Conservation (phyloP, 2,888 invertebrate species). For the Andrena bicolor region DNA sequence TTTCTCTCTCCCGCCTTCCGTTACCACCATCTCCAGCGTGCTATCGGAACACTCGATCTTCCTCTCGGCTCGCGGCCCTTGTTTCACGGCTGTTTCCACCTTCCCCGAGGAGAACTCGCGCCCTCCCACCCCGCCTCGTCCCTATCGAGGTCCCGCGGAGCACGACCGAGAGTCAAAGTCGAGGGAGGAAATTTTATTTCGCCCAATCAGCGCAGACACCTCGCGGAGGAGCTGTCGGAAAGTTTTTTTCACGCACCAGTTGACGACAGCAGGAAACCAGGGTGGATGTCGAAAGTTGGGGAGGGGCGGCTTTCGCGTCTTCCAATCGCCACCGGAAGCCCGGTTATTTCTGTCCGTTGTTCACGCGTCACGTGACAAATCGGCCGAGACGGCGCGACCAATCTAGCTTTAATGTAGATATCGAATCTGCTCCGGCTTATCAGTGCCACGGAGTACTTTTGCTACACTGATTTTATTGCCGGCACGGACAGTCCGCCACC, state of each 20-base stretch:
- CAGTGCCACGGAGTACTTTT: constrained; percentile 13
- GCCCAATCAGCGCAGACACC: constrained; percentile 10
- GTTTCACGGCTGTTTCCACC: not conserved
- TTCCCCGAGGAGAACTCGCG: not conserved
- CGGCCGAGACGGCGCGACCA: not conserved
- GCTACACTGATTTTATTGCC: constrained; percentile 31
- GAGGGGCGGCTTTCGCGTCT: too few species aligned
- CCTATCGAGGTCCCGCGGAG: not conserved
- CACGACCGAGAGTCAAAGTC: not conserved
- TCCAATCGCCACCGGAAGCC: not conserved
- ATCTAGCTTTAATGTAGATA: constrained; percentile 12
- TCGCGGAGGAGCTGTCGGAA: not conserved
- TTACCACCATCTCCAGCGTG: not conserved
- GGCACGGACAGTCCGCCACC: constrained; percentile 40
- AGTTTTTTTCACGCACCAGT: constrained; percentile 5
- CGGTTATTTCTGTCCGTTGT: not conserved
- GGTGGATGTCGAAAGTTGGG: not conserved
- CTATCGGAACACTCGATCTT: constrained; percentile 5
- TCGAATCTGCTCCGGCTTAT: constrained; percentile 49
- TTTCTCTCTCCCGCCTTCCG: not conserved
- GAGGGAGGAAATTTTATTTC: not conserved
- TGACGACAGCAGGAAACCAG: not conserved
- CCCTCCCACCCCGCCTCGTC: not conserved
- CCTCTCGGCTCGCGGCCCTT: not conserved
- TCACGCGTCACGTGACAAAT: not conserved